Conservation (phyloP, 2,888 invertebrate species). For the Drosophila bunnanda region DNA sequence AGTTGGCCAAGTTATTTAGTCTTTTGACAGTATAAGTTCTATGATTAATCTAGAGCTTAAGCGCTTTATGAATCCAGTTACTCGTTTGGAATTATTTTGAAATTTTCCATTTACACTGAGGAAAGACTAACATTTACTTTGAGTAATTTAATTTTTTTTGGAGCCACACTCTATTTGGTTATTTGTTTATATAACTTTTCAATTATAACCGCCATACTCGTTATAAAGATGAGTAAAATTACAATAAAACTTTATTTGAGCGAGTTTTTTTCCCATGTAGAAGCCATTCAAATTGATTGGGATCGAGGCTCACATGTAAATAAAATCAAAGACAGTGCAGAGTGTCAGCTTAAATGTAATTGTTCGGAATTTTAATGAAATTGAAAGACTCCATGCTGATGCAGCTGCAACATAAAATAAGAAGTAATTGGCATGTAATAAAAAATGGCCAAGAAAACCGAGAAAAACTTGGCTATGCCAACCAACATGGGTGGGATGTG, state of each 20-base stretch:
- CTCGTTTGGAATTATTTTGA: not conserved
- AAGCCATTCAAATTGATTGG: conserved; percentile 28
- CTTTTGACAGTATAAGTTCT: conserved; percentile 12
- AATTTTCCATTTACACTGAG: not conserved
- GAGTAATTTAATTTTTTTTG: no score
- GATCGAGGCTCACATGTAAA: conserved; percentile 36
- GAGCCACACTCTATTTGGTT: no score
- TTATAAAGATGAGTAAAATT: no score
- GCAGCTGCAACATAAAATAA: conserved; percentile 49
- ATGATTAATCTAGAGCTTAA: conserved; percentile 6
- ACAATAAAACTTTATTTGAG: not conserved
- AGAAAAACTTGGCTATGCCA: conserved; percentile 16
- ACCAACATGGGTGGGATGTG: not conserved
- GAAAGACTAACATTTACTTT: not conserved
- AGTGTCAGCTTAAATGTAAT: conserved; percentile 69
- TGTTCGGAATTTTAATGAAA: conserved; percentile 67
- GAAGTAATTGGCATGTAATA: conserved; percentile 74
- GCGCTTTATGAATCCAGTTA: not conserved
- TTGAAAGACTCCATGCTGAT: conserved; percentile 50
- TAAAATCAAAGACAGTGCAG: conserved; percentile 48
- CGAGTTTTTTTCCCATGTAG: not conserved
- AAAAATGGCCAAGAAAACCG: conserved; percentile 45
- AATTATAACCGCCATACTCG: no score
- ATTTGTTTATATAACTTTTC: no score
- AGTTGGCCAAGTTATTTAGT: conserved; percentile 10